phyloP scores from a whole-genome alignment of 2,888 invertebrate species.

The Steinernema carpocapsae region DNA sequence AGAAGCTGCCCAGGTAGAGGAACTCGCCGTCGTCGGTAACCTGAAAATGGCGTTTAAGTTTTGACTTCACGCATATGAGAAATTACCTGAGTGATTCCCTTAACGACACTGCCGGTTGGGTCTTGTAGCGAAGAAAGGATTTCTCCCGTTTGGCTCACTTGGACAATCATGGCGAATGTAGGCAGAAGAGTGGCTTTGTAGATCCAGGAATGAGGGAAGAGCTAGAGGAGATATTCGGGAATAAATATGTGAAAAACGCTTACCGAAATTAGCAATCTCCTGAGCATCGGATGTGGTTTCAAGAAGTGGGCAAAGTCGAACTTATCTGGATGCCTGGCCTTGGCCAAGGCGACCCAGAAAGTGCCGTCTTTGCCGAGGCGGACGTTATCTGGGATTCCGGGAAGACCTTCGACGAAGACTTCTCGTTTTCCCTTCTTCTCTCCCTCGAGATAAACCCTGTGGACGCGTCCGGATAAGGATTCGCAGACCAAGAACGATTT shows the following conservation, averaged over 20 bases:
- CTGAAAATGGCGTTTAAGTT: not conserved
- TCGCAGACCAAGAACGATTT: constrained; percentile 83
- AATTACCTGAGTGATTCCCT: constrained; percentile 7
- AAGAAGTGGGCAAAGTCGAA: not conserved
- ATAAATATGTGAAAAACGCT: not conserved
- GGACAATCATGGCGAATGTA: not conserved
- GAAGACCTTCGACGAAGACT: constrained; percentile 79
- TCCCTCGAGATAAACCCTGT: constrained; percentile 79
- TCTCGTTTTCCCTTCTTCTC: constrained; percentile 81
- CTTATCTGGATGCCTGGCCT: not conserved
- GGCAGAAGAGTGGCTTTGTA: not conserved
- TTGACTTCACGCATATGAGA: not conserved
- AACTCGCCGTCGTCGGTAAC: not conserved
- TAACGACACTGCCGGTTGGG: not conserved
- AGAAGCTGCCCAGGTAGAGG: constrained; percentile 17
- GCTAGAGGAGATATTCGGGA: not conserved
- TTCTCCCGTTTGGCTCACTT: constrained; percentile 23
- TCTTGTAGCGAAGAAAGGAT: constrained; percentile 15
- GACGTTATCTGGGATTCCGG: constrained; percentile 77
- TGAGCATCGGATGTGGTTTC: not conserved
- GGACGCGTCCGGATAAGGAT: constrained; percentile 75
- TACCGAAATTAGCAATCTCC: constrained; percentile 11
- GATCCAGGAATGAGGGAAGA: constrained; percentile 8
- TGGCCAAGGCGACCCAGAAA: constrained; percentile 20
- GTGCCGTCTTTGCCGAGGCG: constrained; percentile 47